Evolutionary conservation across 2,888 invertebrate species (phyloP).

Genomic region (Meliscaeva auricollis): DNA sequence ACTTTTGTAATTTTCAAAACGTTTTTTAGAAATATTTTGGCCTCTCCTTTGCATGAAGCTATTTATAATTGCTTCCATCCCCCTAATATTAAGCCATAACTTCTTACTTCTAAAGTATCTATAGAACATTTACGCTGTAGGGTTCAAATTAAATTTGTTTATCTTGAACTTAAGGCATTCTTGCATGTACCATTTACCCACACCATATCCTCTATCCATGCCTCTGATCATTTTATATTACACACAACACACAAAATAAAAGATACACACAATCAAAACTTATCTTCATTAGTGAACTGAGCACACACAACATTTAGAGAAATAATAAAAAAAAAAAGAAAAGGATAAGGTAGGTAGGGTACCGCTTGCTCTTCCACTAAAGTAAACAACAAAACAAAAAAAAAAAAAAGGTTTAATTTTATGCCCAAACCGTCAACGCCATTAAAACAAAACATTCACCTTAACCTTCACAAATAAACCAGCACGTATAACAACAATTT

Average conservation of each 20-base stretch:
- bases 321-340: not conserved
- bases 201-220: not conserved
- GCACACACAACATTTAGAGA: slow-evolving; percentile 17
- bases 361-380: slow-evolving; percentile 3
- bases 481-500: slow-evolving; percentile 56
- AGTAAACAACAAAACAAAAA: not conserved
- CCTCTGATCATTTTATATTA: slow-evolving; percentile 7
- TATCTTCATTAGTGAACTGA: slow-evolving; percentile 51
- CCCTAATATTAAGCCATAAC: not conserved
- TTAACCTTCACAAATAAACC: slow-evolving; percentile 36
- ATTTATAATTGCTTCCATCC: not conserved
- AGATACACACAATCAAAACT: slow-evolving; percentile 32
- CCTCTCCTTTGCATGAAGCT: no score
- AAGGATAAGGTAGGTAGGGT: not conserved
- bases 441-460: slow-evolving; percentile 47
- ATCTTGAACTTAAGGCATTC: slow-evolving; percentile 14
- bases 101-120: not conserved
- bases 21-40: no score
- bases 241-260: slow-evolving; percentile 19
- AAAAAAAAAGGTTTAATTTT: slow-evolving; percentile 22
- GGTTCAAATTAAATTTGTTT: slow-evolving; percentile 29
- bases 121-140: not conserved
- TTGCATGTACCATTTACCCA: not conserved
- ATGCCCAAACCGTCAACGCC: slow-evolving; percentile 26
- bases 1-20: no score